Evolutionary conservation across 2,797 vertebrate genomes (phyloP).

Genomic region (Macroramphosus scolopax): DNA sequence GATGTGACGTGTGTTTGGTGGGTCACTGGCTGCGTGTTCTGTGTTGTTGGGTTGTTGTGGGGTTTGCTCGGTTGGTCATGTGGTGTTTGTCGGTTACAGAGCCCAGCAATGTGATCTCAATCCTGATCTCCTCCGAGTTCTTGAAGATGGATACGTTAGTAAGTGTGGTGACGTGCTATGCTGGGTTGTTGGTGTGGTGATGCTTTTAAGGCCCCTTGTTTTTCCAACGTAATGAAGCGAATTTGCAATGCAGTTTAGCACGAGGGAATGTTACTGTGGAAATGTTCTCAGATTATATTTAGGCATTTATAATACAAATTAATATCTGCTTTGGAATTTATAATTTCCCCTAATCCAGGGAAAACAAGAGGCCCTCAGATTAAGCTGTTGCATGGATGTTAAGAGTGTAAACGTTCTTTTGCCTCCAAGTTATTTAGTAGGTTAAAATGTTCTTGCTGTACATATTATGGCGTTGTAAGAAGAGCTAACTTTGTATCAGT

Average conservation of each 20-base stretch:
- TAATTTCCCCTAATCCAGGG: neutral
- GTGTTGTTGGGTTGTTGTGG: constrained; percentile 53
- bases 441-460: no score
- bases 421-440: no score
- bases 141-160: constrained; percentile 99
- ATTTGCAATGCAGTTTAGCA: no score
- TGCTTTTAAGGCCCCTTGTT: constrained; percentile 38
- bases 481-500: no score
- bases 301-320: neutral
- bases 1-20: constrained; percentile 35
- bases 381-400: constrained; percentile 51
- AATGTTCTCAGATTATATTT: neutral
- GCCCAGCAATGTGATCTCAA: constrained; percentile 98
- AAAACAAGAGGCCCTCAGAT: constrained; percentile 48
- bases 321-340: neutral
- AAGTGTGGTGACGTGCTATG: constrained; percentile 78
- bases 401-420: no score
- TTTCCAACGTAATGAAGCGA: constrained; percentile 4
- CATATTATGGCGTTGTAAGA: no score
- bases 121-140: constrained; percentile 99
- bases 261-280: no score
- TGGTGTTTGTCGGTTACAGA: constrained; percentile 87
- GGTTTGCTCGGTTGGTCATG: constrained; percentile 62
- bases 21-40: constrained; percentile 50
- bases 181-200: constrained; percentile 28